A percentile compares a stretch with the other conserved stretches of the same genome.
These are phyloP conservation scores for Scaptomyza hsui DNA, from an alignment of 1,140 invertebrate genomes.

Conservation along the genomic window DNA sequence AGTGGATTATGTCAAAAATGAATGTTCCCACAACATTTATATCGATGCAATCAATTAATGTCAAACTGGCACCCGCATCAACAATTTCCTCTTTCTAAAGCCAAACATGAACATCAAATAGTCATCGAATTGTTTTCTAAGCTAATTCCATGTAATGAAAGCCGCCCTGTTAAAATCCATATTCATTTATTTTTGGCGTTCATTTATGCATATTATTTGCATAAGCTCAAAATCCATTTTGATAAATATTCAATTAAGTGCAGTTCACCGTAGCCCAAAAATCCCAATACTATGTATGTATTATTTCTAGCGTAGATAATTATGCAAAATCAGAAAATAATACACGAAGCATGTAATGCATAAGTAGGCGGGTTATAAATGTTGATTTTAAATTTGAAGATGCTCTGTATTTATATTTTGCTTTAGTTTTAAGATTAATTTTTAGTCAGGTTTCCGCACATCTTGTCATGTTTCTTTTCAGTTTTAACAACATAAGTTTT, in stretches of 20 bases:
- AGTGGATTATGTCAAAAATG: conserved; percentile 37
- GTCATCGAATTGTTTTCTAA: conserved; percentile 11
- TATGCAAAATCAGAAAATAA: conserved; percentile 40
- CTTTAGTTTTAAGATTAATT: background rate
- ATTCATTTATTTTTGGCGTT: conserved; percentile 49
- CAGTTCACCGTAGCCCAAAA: conserved; percentile 25
- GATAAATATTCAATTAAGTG: conserved; percentile 79
- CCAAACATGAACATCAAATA: conserved; percentile 22
- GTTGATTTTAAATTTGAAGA: background rate
- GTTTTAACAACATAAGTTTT: no score
- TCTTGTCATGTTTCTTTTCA: no score
- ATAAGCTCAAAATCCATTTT: conserved; percentile 60
- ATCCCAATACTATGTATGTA: conserved; percentile 30
- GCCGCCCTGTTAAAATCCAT: background rate
- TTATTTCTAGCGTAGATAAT: conserved; percentile 52
- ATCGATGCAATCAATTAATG: conserved; percentile 22
- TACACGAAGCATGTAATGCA: conserved; percentile 14
- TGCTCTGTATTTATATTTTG: background rate
- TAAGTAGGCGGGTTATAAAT: background rate
- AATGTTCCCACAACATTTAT: conserved; percentile 18
- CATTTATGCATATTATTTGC: conserved; percentile 66
- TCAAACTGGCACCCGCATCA: conserved; percentile 29
- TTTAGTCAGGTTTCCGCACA: background rate
- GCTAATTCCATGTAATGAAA: conserved; percentile 3
- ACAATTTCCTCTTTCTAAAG: background rate